Evolutionary conservation across 2,888 invertebrate genomes (phyloP).

Genomic region (Stenotaenia linearis): DNA sequence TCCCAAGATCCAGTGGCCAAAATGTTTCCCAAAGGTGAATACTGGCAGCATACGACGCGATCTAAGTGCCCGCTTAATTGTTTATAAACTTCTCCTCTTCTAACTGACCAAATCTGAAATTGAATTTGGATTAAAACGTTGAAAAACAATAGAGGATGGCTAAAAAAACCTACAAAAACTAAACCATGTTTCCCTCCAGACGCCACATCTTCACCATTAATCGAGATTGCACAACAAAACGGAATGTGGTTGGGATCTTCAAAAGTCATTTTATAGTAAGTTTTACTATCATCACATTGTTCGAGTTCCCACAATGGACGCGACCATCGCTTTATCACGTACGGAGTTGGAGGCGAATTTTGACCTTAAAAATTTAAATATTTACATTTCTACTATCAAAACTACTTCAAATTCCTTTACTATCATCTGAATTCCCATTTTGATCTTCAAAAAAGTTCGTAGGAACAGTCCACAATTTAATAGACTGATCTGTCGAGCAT

Average conservation of each 20-base stretch:
- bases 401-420: neutral
- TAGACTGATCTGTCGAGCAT: neutral
- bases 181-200: neutral
- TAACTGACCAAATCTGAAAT: neutral
- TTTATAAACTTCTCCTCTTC: neutral
- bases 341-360: neutral
- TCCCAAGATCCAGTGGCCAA: neutral
- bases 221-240: neutral
- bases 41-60: neutral
- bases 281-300: neutral
- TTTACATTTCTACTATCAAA: neutral
- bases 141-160: neutral
- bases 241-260: neutral
- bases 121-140: neutral
- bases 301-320: neutral
- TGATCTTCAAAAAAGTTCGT: neutral
- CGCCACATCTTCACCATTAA: neutral
- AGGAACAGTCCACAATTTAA: neutral
- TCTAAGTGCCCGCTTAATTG: neutral
- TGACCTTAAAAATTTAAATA: neutral
- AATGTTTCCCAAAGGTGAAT: neutral
- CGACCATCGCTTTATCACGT: neutral
- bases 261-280: neutral
- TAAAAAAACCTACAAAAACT: neutral
- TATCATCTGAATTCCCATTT: constrained; percentile 1